Conservation (phyloP, 2,797 vertebrate species). For the Xiphophorus birchmanni region DNA sequence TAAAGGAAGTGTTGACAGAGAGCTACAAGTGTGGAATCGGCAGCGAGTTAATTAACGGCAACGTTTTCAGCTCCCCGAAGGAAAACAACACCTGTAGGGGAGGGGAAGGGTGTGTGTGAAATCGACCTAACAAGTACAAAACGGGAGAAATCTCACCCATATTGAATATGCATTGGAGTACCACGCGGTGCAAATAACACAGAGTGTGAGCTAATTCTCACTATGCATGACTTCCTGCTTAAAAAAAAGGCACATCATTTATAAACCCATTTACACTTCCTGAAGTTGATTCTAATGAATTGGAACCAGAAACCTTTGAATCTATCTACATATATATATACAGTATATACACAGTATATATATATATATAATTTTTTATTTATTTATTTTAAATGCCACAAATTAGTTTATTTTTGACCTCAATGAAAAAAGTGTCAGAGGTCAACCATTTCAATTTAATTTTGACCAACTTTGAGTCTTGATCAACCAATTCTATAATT, state of each 20-base stretch:
- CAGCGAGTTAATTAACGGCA: conserved; percentile 71
- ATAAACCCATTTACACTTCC: conserved; percentile 16
- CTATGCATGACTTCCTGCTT: conserved; percentile 1
- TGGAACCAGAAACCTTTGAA: conserved; percentile 3
- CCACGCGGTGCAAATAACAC: conserved; percentile 26
- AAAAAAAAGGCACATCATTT: conserved; percentile 5
- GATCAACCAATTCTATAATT: too few species aligned
- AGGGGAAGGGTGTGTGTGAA: conserved; percentile 38
- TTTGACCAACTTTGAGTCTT: too few species aligned
- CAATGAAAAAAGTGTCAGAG: conserved; percentile 31
- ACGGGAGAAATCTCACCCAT: conserved; percentile 26
- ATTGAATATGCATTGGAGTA: conserved; percentile 42
- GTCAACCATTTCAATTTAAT: conserved; percentile 21
- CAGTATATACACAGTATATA: too few species aligned
- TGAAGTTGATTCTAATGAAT: conserved; percentile 15
- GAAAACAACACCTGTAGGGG: conserved; percentile 63
- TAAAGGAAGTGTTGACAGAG: conserved; percentile 77
- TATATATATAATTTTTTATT: too few species aligned
- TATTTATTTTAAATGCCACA: neutral
- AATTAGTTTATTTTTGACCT: neutral
- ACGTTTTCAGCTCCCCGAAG: conserved; percentile 51
- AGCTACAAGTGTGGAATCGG: conserved; percentile 49
- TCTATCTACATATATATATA: too few species aligned
- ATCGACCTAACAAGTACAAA: conserved; percentile 48
- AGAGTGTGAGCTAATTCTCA: conserved; percentile 20